Conservation (phyloP, 2,888 invertebrate genomes). For the Phengaris arion region DNA sequence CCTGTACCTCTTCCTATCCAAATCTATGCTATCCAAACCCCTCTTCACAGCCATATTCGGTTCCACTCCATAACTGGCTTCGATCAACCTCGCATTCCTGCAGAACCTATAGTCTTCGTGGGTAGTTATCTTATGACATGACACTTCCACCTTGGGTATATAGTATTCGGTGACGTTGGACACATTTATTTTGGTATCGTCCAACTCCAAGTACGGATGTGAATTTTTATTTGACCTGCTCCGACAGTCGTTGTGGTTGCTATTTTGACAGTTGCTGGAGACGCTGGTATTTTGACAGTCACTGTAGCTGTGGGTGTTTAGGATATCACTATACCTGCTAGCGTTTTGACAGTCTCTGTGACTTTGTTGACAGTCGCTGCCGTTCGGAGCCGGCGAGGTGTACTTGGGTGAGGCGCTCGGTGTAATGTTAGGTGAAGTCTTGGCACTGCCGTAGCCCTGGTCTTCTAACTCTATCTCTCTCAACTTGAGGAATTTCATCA, state of each 20-base stretch:
- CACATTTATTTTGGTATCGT: conserved; percentile 45
- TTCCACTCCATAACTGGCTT: conserved; percentile 56
- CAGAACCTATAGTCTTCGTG: conserved; percentile 61
- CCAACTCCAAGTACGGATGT: conserved; percentile 52
- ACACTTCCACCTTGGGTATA: conserved; percentile 55
- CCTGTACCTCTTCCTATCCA: conserved; percentile 65
- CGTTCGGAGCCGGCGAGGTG: conserved; percentile 55
- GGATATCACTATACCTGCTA: neutral
- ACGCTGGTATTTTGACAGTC: neutral
- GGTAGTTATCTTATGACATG: conserved; percentile 55
- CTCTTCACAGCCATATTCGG: conserved; percentile 65
- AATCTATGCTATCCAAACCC: conserved; percentile 56
- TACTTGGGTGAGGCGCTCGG: conserved; percentile 59
- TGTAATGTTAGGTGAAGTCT: conserved; percentile 62
- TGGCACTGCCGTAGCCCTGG: conserved; percentile 67
- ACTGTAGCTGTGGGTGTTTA: neutral
- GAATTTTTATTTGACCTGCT: conserved; percentile 41
- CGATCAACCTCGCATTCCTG: conserved; percentile 59
- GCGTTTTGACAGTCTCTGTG: neutral
- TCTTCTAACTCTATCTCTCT: conserved; percentile 63
- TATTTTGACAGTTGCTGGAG: neutral
- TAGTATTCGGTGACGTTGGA: conserved; percentile 49
- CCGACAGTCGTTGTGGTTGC: conserved; percentile 35
- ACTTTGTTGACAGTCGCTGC: neutral
- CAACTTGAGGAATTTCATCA: conserved; percentile 70